Conservation (phyloP, 2,797 vertebrate genomes). For the Ibycter americanus region DNA sequence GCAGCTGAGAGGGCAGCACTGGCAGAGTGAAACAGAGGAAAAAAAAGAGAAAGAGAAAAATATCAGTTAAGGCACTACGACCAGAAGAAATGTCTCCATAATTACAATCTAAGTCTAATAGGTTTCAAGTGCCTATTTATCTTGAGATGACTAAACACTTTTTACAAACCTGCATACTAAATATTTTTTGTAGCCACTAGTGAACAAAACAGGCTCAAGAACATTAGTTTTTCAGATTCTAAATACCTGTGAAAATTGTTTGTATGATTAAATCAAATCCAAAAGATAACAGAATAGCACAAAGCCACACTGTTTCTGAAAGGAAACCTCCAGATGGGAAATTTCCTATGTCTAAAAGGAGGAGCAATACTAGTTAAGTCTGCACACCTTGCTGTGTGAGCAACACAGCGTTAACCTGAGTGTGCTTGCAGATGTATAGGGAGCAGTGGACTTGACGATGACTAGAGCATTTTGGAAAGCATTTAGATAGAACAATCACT, state of each 20-base stretch:
- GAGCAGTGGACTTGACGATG: background rate
- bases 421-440: background rate
- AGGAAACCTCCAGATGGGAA: background rate
- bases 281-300: background rate
- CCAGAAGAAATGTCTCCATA: background rate
- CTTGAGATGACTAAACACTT: background rate
- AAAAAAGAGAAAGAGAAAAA: background rate
- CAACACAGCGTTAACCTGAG: background rate
- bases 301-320: background rate
- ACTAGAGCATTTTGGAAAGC: background rate
- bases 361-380: background rate
- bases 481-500: background rate
- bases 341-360: background rate
- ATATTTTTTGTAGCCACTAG: background rate
- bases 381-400: background rate
- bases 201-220: background rate
- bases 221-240: background rate
- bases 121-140: background rate
- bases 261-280: background rate
- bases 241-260: background rate
- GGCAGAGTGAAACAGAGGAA: background rate
- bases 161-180: background rate
- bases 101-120: background rate
- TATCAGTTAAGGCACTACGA: background rate
- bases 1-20: background rate